Evolutionary conservation across 2,797 vertebrate species (phyloP).

Genomic region (Lacerta bilineata): DNA sequence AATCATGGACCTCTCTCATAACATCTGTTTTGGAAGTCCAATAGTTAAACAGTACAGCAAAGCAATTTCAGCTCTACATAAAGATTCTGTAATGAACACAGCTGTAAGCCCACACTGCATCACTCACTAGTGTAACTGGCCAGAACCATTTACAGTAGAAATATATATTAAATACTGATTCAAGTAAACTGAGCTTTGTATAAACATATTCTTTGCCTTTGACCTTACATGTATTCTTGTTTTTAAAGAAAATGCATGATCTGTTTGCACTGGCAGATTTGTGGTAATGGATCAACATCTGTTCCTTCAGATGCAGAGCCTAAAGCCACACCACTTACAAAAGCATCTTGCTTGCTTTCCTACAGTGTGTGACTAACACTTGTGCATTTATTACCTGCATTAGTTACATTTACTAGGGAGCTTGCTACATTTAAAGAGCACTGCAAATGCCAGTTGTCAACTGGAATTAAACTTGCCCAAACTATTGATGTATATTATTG

Average conservation of each 20-base stretch:
- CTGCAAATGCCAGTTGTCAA: constrained; percentile 12
- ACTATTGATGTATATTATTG: constrained; percentile 7
- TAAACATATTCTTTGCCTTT: constrained; percentile 47
- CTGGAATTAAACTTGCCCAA: not conserved
- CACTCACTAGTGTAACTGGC: constrained; percentile 2
- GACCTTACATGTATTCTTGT: constrained; percentile 54
- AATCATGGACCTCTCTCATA: not conserved
- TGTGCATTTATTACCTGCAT: constrained; percentile 48
- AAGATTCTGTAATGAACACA: not conserved
- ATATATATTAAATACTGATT: constrained; percentile 45
- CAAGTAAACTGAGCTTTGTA: constrained; percentile 60
- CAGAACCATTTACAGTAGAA: not conserved
- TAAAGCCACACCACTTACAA: constrained; percentile 53
- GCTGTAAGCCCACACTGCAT: not conserved
- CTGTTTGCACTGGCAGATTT: constrained; percentile 69
- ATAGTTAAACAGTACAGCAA: not conserved
- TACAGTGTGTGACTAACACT: constrained; percentile 12
- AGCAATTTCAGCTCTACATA: not conserved
- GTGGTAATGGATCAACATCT: constrained; percentile 61
- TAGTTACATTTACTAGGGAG: constrained; percentile 41
- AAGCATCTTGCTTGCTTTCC: constrained; percentile 37
- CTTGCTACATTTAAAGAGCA: constrained; percentile 28
- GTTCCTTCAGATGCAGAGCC: constrained; percentile 67
- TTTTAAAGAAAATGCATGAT: constrained; percentile 38
- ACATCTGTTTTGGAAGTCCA: not conserved